These are phyloP conservation scores for Enteromius treurensis DNA, from an alignment of 2,797 vertebrate genomes.

Conservation along the genomic window DNA sequence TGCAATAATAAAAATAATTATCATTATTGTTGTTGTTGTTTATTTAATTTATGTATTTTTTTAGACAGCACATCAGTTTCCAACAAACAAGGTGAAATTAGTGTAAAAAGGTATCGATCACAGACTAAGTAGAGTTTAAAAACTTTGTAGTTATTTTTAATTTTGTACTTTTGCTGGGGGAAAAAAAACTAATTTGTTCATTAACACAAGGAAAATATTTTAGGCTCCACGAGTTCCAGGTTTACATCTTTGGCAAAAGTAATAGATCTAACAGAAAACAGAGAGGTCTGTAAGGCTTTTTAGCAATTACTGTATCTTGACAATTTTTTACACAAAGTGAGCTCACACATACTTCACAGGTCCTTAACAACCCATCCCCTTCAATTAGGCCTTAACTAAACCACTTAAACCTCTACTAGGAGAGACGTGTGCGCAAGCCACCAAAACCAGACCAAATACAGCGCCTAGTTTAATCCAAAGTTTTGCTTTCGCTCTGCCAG, in stretches of 20 bases:
- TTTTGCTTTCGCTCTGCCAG: conserved; percentile 41
- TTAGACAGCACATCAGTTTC: not conserved
- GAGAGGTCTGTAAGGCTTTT: not conserved
- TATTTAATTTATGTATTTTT: not conserved
- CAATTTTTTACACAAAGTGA: not conserved
- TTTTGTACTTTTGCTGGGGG: not conserved
- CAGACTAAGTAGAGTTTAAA: not conserved
- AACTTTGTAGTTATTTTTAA: not conserved
- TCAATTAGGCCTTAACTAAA: conserved; percentile 38
- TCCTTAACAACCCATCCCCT: conserved; percentile 17
- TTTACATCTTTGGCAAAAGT: not conserved
- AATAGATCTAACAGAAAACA: conserved; percentile 3
- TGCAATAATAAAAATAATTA: too few relatives aligned
- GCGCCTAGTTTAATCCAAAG: conserved; percentile 34
- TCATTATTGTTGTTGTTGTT: not conserved
- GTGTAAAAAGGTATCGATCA: not conserved
- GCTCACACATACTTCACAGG: conserved; percentile 1
- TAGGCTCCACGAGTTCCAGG: not conserved
- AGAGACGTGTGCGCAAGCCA: not conserved
- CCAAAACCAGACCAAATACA: not conserved
- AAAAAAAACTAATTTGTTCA: not conserved
- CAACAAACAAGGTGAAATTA: not conserved
- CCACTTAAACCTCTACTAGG: not conserved
- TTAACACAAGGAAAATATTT: not conserved
- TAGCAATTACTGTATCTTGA: not conserved